Conservation (phyloP, 1,140 invertebrate genomes). For the Stenopsyche tienmushanensis region DNA sequence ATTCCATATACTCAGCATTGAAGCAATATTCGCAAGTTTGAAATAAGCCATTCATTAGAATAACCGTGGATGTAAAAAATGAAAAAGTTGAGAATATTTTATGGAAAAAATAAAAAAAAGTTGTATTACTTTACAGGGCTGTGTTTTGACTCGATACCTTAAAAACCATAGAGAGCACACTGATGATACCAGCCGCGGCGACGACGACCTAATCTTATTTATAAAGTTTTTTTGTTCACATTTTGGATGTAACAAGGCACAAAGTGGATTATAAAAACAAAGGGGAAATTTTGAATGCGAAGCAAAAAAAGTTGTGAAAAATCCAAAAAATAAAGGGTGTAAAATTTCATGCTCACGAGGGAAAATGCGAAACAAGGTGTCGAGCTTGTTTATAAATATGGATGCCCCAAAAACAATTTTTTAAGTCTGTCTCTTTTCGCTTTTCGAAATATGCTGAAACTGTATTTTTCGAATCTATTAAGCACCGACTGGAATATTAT, state of each 20-base stretch:
- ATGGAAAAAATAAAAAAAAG: too few relatives aligned
- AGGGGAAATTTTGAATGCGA: constrained; percentile 1
- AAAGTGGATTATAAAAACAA: constrained; percentile 28
- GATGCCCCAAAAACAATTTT: too few relatives aligned
- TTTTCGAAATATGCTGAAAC: too few relatives aligned
- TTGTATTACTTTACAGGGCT: too few relatives aligned
- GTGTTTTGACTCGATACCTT: too few relatives aligned
- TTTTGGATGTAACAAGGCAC: constrained; percentile 17
- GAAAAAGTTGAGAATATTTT: too few relatives aligned
- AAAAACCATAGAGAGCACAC: constrained; percentile 14
- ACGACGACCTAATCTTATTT: constrained; percentile 22
- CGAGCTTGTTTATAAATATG: background rate
- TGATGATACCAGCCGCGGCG: constrained; percentile 18
- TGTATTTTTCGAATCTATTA: too few relatives aligned
- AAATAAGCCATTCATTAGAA: too few relatives aligned
- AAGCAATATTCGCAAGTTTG: too few relatives aligned
- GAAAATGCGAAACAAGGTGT: background rate
- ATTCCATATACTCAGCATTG: too few relatives aligned
- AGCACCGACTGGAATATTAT: too few relatives aligned
- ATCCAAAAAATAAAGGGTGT: background rate
- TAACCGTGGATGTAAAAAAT: too few relatives aligned
- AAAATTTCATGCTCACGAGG: background rate
- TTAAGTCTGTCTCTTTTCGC: background rate
- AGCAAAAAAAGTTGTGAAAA: constrained; percentile 16
- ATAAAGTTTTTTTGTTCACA: constrained; percentile 25